Evolutionary conservation across 2,113 vertebrate species (phyloP).

Genomic region (Emydura subglobosa): DNA sequence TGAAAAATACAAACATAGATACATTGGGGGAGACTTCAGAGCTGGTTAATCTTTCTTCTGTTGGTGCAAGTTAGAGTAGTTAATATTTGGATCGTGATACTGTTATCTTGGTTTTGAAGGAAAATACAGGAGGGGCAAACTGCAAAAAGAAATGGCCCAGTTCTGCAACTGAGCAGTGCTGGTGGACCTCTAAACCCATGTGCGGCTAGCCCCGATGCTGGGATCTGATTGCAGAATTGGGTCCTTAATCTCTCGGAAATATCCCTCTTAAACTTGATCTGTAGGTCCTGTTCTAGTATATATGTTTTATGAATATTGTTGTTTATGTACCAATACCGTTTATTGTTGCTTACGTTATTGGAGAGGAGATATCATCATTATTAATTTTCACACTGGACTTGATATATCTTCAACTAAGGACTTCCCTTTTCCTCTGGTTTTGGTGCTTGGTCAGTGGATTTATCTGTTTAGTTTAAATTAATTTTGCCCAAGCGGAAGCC

Average conservation of each 20-base stretch:
- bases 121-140: accelerated
- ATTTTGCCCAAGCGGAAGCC: not conserved
- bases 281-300: not conserved
- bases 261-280: not conserved
- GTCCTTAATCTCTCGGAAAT: not conserved
- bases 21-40: not conserved
- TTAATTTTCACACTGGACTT: not conserved
- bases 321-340: not conserved
- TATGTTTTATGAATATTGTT: not conserved
- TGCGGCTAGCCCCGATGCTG: accelerated
- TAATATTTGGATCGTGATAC: not conserved
- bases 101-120: not conserved
- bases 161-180: no score
- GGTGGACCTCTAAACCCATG: not conserved
- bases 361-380: not conserved
- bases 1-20: not conserved
- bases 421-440: not conserved
- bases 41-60: not conserved
- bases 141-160: not conserved
- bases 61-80: not conserved
- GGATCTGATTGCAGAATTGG: not conserved
- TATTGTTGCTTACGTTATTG: not conserved
- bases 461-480: not conserved
- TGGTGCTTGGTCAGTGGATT: not conserved
- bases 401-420: not conserved